Conservation (phyloP, 2,797 vertebrate species). For the Ceryle rudis region DNA sequence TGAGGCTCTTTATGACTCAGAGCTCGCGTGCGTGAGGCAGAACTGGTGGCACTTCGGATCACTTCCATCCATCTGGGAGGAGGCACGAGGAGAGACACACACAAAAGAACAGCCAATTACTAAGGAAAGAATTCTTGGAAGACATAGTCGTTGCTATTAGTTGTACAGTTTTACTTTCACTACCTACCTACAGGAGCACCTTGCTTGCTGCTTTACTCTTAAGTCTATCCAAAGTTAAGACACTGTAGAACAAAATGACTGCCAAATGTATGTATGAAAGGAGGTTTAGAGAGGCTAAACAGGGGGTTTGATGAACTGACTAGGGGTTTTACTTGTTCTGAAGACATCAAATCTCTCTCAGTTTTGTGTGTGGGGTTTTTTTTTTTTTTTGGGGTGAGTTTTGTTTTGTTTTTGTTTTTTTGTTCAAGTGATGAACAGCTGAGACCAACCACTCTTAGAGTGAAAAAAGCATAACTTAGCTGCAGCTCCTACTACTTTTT, state of each 20-base stretch:
- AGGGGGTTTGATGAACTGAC: rapidly evolving
- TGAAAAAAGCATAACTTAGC: neutral
- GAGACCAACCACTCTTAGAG: neutral
- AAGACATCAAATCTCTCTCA: neutral
- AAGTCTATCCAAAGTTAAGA: neutral
- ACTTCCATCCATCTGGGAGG: constrained; percentile 95
- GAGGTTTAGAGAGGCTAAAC: neutral
- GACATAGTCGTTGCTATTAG: rapidly evolving
- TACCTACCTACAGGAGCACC: neutral
- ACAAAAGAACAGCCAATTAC: neutral
- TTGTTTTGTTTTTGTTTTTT: neutral
- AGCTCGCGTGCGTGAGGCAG: constrained; percentile 82
- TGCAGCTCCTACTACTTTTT: neutral
- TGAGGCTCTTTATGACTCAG: constrained; percentile 89
- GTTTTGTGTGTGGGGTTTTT: no score
- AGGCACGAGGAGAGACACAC: neutral
- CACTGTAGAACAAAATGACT: neutral
- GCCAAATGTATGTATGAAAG: rapidly evolving
- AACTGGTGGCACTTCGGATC: constrained; percentile 93
- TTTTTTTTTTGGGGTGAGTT: neutral
- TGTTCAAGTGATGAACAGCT: neutral
- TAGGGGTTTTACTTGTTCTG: neutral
- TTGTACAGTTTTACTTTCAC: neutral
- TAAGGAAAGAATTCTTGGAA: neutral
- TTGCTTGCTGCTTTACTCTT: neutral